Conservation (phyloP, 2,797 vertebrate genomes). For the Danionella dracula region DNA sequence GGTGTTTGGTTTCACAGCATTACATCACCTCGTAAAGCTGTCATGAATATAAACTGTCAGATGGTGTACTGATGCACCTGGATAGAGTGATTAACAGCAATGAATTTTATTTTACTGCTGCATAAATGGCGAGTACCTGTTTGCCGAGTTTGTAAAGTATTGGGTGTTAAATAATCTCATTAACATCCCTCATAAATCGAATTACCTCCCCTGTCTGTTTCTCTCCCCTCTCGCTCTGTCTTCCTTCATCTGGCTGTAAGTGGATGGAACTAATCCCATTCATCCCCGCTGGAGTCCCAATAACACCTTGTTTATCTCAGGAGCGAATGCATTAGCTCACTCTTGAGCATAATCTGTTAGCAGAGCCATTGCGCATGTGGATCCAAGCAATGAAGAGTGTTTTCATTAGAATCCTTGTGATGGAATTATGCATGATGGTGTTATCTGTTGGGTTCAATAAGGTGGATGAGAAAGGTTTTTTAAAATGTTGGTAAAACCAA, state of each 20-base stretch:
- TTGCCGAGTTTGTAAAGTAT: constrained; percentile 1
- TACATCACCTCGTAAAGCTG: neutral
- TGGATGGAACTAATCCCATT: constrained; percentile 7
- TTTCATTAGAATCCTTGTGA: constrained; percentile 15
- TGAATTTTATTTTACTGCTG: neutral
- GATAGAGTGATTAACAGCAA: neutral
- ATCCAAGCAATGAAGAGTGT: neutral
- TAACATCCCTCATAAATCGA: constrained; percentile 13
- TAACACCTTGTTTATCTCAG: constrained; percentile 23
- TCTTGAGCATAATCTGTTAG: neutral
- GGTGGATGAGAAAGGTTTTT: neutral
- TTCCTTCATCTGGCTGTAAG: neutral
- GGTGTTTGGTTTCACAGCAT: neutral
- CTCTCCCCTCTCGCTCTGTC: neutral
- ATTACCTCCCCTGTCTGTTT: constrained; percentile 9
- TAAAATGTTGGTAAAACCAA: too few relatives aligned
- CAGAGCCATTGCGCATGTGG: neutral
- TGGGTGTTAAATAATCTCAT: constrained; percentile 2
- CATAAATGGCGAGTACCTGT: neutral
- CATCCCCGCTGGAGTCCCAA: neutral
- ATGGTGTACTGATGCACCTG: neutral
- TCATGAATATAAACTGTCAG: neutral
- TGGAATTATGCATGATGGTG: constrained; percentile 22
- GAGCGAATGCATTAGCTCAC: neutral
- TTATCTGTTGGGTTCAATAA: constrained; percentile 21